Base-by-base conservation (phyloP, 2,888 invertebrate genomes). In the Polyommatus iphigenia region DNA sequence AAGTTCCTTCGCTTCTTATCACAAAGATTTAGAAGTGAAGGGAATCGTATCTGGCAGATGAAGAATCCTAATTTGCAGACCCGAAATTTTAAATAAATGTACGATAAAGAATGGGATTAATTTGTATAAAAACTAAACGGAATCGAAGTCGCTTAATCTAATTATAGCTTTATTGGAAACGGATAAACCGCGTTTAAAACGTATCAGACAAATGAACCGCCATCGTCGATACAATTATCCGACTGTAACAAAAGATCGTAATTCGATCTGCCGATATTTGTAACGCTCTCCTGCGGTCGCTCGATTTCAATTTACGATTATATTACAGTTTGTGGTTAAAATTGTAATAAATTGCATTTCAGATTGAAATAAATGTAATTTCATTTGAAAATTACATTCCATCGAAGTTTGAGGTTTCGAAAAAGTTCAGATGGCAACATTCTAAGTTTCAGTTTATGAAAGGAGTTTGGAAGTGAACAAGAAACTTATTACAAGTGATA, bases 121-220 rank as follows among this genome's bases (percentile, higher is more conserved):
- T 59, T 59, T 20, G n/a, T 59, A 67, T 67, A 6, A 32, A 67
- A 67, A 67, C 67, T 67, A 67, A 32, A 29, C 67, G 67, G 29
- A 29, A 67, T 67, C 15, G 29, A 67, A 29, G 67, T 67, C 29
- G 32, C 67, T 67, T 67, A 67, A 67, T 67, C 67, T 67, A 67
- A 67, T 67, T 67, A 67, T 32, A 67, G 67, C 67, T 32, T 67
- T 67, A 67, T 67, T 67, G 73, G 46, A 73, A 73, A 73, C 73
- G 15, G 46, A 73, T 73, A 73, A 73, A 73, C 72, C 41, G 73
- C n/a, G 20, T 15, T 73, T 41, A 73, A 73, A 73, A 41, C 73
- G 73, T 73, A 73, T 73, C 41, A 20, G 46, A 73, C 46, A 73
- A 73, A 73, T 46, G 73, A 73, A 73, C 41, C 41, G 73, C 73